Evolutionary conservation across 2,113 vertebrate species (phyloP), one percentile per base, ranked within the genome.

Genomic region (Amphiprion ocellaris): DNA sequence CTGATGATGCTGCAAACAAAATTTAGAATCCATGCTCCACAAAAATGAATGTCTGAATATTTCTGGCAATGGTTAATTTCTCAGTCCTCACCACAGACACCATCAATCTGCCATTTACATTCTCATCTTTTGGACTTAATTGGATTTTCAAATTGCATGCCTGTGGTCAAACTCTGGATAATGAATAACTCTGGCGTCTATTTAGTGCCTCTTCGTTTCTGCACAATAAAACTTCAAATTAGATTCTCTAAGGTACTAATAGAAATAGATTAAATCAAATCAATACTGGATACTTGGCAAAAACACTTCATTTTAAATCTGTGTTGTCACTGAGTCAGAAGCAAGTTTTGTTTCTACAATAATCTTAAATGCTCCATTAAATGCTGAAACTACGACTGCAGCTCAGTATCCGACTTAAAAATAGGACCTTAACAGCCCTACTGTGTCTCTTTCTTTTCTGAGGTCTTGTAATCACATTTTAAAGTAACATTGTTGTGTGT

Each of bases 101-200:
- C 75, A 80, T 59, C 37, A 74, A 72, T 78, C 80, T 84, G 49
- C 59, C 44, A 77, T 74, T 85, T 84, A 81, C 67, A 87, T 72
- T 73, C 70, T 76, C 58, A 53, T 84, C 76, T 50, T 67, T 83
- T 81, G 60, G 63, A 81, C 77, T 83, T 83, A 83, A 87, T 87
- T 90, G 67, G 77, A 78, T 77, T 81, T 79, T 80, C 59, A 83
- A 26, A 83, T 70, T 79, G 83, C 70, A 69, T 81, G 83, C 72
- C 59, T 90, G 89, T 85, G 90, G 85, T 90, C 30, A 78, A 78
- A 88, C 28, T 58, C 19, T 83, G 77, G 74, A 87, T 58, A 59
- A 75, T 65, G 71, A 85, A 74, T 46, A 71, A 64, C 63, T 77
- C 71, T 65, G 52, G 8, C 69, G 63, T 68, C 76, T 64, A 67